These are phyloP conservation scores for Pterostichus madidus DNA, from an alignment of 2,888 invertebrate species.

Conservation along the genomic window DNA sequence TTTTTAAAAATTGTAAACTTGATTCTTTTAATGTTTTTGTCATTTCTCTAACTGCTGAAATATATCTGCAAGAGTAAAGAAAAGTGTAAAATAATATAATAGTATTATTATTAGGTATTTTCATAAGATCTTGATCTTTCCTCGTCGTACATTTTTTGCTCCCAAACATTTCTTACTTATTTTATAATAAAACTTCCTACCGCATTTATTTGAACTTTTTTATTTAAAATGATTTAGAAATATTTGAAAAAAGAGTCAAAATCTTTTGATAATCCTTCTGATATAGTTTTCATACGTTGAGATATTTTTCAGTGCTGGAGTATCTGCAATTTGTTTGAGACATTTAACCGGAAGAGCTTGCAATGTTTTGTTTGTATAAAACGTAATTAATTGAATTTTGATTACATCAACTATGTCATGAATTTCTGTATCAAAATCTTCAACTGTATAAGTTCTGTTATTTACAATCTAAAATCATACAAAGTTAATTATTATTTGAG, in stretches of 20 bases:
- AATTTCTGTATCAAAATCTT: slow-evolving; percentile 52
- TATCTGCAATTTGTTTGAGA: slow-evolving; percentile 54
- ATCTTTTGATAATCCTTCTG: no score
- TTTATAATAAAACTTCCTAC: no score
- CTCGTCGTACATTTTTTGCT: no score
- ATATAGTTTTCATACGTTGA: slow-evolving; percentile 46
- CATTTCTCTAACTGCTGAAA: slow-evolving; percentile 47
- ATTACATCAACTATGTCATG: slow-evolving; percentile 57
- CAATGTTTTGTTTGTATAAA: slow-evolving; percentile 61
- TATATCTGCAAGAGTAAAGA: slow-evolving; percentile 43
- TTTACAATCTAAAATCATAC: slow-evolving; percentile 29
- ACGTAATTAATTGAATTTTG: slow-evolving; percentile 52
- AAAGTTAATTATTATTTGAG: slow-evolving; percentile 21
- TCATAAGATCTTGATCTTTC: no score
- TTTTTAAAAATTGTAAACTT: slow-evolving; percentile 50
- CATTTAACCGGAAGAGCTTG: slow-evolving; percentile 53
- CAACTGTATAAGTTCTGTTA: slow-evolving; percentile 27
- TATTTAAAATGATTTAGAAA: no score
- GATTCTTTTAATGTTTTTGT: slow-evolving; percentile 51
- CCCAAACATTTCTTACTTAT: no score
- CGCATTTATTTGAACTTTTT: no score
- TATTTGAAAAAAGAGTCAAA: no score
- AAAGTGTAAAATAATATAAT: not conserved
- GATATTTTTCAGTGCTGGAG: slow-evolving; percentile 61
- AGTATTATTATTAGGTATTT: not conserved